Evolutionary conservation across 2,888 invertebrate species (phyloP).

Genomic region (Amphipoea lucens): DNA sequence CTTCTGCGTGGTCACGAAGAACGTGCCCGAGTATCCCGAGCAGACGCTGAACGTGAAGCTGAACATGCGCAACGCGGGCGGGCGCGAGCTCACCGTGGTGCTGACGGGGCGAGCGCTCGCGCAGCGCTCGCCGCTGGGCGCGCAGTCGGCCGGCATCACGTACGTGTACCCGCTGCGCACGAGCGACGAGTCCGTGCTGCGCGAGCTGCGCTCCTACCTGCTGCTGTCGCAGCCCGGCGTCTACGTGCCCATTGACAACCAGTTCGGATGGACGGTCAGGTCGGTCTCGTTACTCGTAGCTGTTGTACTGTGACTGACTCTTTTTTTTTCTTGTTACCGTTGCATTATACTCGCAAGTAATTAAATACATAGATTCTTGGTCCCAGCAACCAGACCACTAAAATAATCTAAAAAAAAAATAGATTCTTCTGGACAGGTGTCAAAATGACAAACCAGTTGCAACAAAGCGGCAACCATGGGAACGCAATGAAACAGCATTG

Average conservation of each 20-base stretch:
- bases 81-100: slow-evolving; percentile 60
- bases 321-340: neutral
- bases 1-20: slow-evolving; percentile 83
- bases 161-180: slow-evolving; percentile 67
- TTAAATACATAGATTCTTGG: neutral
- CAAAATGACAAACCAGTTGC: neutral
- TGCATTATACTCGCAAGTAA: neutral
- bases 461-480: neutral
- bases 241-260: slow-evolving; percentile 84
- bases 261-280: slow-evolving; percentile 83
- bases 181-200: slow-evolving; percentile 56
- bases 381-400: too few species aligned
- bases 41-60: slow-evolving; percentile 79
- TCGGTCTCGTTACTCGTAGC: slow-evolving; percentile 55
- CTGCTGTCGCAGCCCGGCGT: slow-evolving; percentile 79
- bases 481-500: neutral
- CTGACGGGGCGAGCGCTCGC: slow-evolving; percentile 72
- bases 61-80: slow-evolving; percentile 60
- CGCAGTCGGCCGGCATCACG: slow-evolving; percentile 20
- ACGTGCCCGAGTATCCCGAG: slow-evolving; percentile 57
- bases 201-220: slow-evolving; percentile 77
- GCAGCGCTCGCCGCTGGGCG: slow-evolving; percentile 4
- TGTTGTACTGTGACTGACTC: neutral
- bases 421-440: neutral
- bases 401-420: too few species aligned